Evolutionary conservation across 2,797 vertebrate genomes (phyloP).

Genomic region (Florisuga fusca): DNA sequence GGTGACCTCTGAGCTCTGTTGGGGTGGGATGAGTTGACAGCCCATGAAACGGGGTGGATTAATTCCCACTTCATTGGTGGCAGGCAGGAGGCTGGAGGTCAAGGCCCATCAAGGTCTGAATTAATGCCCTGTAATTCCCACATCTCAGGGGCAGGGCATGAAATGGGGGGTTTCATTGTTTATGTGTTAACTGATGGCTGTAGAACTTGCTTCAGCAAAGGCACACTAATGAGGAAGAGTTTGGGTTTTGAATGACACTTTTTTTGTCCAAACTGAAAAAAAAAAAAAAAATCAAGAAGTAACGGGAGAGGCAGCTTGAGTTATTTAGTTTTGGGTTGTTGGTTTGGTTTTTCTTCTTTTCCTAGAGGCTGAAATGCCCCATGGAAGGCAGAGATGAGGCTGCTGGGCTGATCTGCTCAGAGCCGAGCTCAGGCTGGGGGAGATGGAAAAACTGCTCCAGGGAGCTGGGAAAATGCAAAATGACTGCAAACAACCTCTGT

Average conservation of each 20-base stretch:
- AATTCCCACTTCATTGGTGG: conserved; percentile 45
- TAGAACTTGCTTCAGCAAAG: background rate
- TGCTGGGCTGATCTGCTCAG: background rate
- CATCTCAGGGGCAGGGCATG: background rate
- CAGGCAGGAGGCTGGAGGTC: conserved; percentile 8
- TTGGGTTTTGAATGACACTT: background rate
- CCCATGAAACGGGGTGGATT: background rate
- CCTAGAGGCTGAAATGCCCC: background rate
- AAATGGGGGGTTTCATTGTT: conserved; percentile 59
- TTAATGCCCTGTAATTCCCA: conserved; percentile 36
- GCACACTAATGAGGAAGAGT: background rate
- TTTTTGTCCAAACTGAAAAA: background rate
- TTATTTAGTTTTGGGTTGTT: too few species aligned
- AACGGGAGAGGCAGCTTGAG: background rate
- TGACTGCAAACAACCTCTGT: background rate
- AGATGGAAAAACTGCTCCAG: background rate
- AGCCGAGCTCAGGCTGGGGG: fast-evolving
- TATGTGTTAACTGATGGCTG: conserved; percentile 37
- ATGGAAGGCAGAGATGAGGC: background rate
- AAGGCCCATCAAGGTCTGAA: conserved; percentile 42
- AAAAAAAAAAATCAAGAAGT: background rate
- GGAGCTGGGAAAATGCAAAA: background rate
- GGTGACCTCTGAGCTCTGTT: background rate
- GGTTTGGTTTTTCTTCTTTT: too few species aligned
- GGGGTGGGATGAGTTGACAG: conserved; percentile 20